Conservation (phyloP, 1,140 invertebrate genomes). For the Artemia franciscana region DNA sequence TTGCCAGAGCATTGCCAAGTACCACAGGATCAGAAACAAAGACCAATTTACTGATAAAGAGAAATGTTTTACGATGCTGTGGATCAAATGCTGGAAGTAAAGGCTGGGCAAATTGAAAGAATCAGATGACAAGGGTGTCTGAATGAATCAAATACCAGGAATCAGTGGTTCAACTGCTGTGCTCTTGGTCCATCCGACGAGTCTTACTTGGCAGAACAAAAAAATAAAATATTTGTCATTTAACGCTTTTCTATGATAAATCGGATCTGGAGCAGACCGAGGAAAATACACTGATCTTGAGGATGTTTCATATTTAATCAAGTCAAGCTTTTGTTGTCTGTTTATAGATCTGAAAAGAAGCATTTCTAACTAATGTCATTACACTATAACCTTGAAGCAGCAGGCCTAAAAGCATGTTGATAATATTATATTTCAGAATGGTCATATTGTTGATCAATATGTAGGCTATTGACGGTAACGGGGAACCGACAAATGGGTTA, state of each 20-base stretch:
- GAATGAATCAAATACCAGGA: too few species aligned
- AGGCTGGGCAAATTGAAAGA: constrained; percentile 70
- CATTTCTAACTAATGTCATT: constrained; percentile 95
- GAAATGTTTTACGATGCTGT: constrained; percentile 43
- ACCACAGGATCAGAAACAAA: too few species aligned
- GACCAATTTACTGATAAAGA: background rate
- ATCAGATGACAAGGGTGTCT: constrained; percentile 64
- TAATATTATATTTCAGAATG: constrained; percentile 92
- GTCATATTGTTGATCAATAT: constrained; percentile 79
- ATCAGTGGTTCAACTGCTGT: too few species aligned
- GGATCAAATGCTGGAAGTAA: constrained; percentile 48
- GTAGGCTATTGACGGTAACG: constrained; percentile 86
- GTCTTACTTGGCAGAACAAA: too few species aligned
- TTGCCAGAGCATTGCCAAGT: too few species aligned
- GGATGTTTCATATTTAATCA: constrained; percentile 76
- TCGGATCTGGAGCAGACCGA: too few species aligned
- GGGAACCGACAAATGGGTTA: constrained; percentile 83
- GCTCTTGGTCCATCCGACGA: too few species aligned
- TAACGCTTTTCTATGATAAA: too few species aligned
- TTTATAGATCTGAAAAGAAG: constrained; percentile 94
- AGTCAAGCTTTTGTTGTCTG: constrained; percentile 79
- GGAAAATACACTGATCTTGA: constrained; percentile 86
- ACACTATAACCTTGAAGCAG: constrained; percentile 80
- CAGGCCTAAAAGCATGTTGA: constrained; percentile 90
- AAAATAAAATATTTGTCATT: too few species aligned